Evolutionary conservation across 2,113 vertebrate species (phyloP).

Genomic region (Odocoileus virginianus): DNA sequence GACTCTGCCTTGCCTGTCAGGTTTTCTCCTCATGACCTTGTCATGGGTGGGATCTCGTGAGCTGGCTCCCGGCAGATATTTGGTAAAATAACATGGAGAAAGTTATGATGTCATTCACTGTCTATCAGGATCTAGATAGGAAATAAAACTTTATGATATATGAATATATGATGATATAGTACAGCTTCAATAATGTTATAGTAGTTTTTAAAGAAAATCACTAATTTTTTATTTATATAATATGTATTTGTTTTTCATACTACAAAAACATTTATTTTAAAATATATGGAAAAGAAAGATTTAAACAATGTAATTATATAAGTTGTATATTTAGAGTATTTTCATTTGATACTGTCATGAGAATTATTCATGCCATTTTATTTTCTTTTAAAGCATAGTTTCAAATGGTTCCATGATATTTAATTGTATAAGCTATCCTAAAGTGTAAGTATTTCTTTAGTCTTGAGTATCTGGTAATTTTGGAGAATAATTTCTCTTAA

Average conservation of each 20-base stretch:
- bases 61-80: neutral
- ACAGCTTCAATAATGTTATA: neutral
- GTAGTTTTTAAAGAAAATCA: neutral
- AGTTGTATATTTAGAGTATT: neutral
- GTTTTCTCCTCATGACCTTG: no score
- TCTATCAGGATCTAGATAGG: neutral
- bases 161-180: neutral
- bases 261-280: neutral
- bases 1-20: no score
- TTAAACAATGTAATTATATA: neutral
- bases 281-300: neutral
- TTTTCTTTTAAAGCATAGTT: neutral
- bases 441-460: neutral
- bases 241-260: neutral
- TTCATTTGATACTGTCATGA: neutral
- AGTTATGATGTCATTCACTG: neutral
- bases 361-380: neutral
- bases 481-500: neutral
- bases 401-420: neutral
- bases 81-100: neutral
- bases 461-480: neutral
- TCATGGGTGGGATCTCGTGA: no score
- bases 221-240: neutral
- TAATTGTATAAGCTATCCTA: neutral
- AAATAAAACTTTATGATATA: neutral